Conservation (phyloP, 2,797 vertebrate species). For the Falco biarmicus region DNA sequence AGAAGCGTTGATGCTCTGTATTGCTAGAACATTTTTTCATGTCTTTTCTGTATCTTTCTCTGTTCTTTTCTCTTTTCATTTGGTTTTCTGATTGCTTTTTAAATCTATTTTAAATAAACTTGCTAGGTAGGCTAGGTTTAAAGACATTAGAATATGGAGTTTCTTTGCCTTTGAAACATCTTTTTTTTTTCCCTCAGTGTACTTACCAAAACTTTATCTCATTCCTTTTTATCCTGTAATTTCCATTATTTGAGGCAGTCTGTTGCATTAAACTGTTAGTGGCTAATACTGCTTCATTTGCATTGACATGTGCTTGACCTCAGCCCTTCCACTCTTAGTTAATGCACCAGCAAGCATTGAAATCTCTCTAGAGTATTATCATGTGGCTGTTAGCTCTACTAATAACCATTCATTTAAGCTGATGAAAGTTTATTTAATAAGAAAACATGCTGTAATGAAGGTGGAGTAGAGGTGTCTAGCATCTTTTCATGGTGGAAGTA, state of each 20-base stretch:
- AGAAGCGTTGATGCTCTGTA: accelerated
- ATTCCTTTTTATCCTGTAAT: slow-evolving; percentile 71
- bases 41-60: background rate
- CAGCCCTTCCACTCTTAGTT: slow-evolving; percentile 52
- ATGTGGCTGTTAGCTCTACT: slow-evolving; percentile 79
- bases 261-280: slow-evolving; percentile 72
- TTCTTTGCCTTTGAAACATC: background rate
- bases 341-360: slow-evolving; percentile 65
- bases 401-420: slow-evolving; percentile 77
- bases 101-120: background rate
- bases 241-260: slow-evolving; percentile 76
- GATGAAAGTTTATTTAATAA: slow-evolving; percentile 80
- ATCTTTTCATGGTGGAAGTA: background rate
- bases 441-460: slow-evolving; percentile 70
- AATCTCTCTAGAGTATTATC: slow-evolving; percentile 75
- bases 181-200: background rate
- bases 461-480: background rate
- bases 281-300: slow-evolving; percentile 82
- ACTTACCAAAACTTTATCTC: slow-evolving; percentile 60
- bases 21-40: background rate
- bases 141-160: background rate
- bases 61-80: background rate
- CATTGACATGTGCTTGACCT: slow-evolving; percentile 84
- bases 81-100: background rate
- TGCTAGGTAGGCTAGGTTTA: background rate